phyloP scores from a whole-genome alignment of 2,888 invertebrate species.

The Allophyes oxyacanthae region DNA sequence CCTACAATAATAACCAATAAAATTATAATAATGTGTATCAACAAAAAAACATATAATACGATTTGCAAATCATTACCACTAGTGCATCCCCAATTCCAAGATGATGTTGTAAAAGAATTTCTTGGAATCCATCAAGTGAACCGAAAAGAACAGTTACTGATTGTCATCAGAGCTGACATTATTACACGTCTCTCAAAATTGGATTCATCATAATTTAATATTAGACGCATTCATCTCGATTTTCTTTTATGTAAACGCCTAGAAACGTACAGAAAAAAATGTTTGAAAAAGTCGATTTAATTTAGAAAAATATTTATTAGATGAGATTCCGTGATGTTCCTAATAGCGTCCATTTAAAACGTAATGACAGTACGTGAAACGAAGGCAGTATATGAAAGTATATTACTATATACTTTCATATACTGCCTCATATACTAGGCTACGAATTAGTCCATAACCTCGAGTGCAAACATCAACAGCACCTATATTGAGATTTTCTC shows the following conservation, averaged over 20 bases:
- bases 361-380: conserved; percentile 66
- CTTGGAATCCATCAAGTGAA: conserved; percentile 16
- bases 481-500: neutral
- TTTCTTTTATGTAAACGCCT: conserved; percentile 22
- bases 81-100: conserved; percentile 17
- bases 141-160: conserved; percentile 22
- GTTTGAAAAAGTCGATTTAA: conserved; percentile 10
- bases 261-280: conserved; percentile 12
- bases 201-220: conserved; percentile 20
- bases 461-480: conserved; percentile 34
- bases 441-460: conserved; percentile 55
- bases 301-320: conserved; percentile 28
- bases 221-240: conserved; percentile 17
- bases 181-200: conserved; percentile 17
- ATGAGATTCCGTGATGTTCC: conserved; percentile 41
- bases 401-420: no score
- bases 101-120: conserved; percentile 17
- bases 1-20: conserved; percentile 33
- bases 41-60: conserved; percentile 24
- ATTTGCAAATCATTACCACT: conserved; percentile 39
- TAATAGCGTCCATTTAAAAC: conserved; percentile 62
- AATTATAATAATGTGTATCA: conserved; percentile 10
- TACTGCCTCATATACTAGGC: neutral
- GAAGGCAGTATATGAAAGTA: conserved; percentile 27
- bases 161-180: conserved; percentile 3